These are phyloP conservation scores for Atherinosoma microstoma DNA, from an alignment of 2,797 vertebrate species.

Conservation along the genomic window DNA sequence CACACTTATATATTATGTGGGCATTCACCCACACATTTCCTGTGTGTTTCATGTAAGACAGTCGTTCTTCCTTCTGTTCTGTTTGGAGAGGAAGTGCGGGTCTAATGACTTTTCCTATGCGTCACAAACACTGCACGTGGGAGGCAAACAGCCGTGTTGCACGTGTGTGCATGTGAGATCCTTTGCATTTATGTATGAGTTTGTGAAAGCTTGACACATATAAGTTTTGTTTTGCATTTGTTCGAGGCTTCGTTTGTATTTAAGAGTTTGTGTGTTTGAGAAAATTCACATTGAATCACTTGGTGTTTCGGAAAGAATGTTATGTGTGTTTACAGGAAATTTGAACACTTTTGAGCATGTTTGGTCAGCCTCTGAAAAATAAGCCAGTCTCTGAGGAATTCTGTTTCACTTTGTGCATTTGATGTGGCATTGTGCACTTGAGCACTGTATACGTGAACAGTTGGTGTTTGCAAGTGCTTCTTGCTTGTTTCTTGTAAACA, in stretches of 20 bases:
- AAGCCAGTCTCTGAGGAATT: conserved; percentile 35
- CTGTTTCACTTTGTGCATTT: conserved; percentile 26
- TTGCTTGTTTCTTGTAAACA: conserved; percentile 48
- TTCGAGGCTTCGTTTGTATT: conserved; percentile 32
- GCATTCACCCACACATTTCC: conserved; percentile 79
- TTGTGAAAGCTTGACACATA: conserved; percentile 36
- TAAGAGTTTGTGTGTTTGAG: conserved; percentile 27
- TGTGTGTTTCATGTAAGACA: conserved; percentile 72
- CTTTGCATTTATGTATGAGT: conserved; percentile 58
- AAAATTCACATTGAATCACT: conserved; percentile 24
- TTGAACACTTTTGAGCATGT: conserved; percentile 29
- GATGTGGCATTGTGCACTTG: conserved; percentile 37
- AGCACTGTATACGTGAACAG: conserved; percentile 14
- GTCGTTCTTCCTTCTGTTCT: conserved; percentile 72
- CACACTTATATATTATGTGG: conserved; percentile 31
- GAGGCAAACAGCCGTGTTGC: conserved; percentile 65
- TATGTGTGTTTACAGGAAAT: conserved; percentile 28
- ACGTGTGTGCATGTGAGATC: conserved; percentile 64
- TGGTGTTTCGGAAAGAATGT: conserved; percentile 19
- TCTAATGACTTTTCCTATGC: conserved; percentile 81
- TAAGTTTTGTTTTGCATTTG: conserved; percentile 45
- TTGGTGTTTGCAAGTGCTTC: conserved; percentile 39
- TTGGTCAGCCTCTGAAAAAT: conserved; percentile 31
- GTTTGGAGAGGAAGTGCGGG: conserved; percentile 76
- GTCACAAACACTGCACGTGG: conserved; percentile 75